Evolutionary conservation across 2,888 invertebrate species (phyloP).

Genomic region (Spatulosminthurus flaviceps): DNA sequence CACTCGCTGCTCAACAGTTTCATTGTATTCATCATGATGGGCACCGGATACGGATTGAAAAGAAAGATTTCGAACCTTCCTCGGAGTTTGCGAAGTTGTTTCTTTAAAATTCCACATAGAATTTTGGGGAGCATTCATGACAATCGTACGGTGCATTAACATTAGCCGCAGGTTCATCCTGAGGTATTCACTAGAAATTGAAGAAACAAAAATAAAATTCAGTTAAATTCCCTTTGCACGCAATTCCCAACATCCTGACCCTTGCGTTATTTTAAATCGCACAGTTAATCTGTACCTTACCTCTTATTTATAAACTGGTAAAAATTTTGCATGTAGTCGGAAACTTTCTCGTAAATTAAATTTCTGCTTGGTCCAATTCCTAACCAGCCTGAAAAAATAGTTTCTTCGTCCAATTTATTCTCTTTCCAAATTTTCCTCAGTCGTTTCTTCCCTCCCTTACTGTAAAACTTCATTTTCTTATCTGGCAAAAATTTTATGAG

Average conservation of each 20-base stretch:
- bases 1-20: not conserved
- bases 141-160: not conserved
- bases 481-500: no score
- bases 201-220: slow-evolving; percentile 7
- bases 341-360: slow-evolving; percentile 14
- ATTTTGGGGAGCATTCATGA: not conserved
- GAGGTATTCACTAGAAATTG: not conserved
- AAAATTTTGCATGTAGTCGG: slow-evolving; percentile 37
- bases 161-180: not conserved
- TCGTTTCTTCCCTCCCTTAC: slow-evolving; percentile 31
- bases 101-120: not conserved
- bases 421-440: slow-evolving; percentile 38
- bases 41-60: slow-evolving; percentile 7
- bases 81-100: not conserved
- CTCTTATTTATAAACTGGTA: slow-evolving; percentile 16
- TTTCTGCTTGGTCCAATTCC: slow-evolving; percentile 21
- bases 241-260: no score
- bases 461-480: slow-evolving; percentile 30
- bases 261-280: not conserved
- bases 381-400: slow-evolving; percentile 29
- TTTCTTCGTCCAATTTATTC: slow-evolving; percentile 35
- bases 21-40: not conserved
- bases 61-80: not conserved
- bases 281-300: not conserved
- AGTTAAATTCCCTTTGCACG: not conserved